Evolutionary conservation across 2,888 invertebrate species (phyloP), one percentile per base, ranked within the genome.

Genomic region (Latheticus oryzae): DNA sequence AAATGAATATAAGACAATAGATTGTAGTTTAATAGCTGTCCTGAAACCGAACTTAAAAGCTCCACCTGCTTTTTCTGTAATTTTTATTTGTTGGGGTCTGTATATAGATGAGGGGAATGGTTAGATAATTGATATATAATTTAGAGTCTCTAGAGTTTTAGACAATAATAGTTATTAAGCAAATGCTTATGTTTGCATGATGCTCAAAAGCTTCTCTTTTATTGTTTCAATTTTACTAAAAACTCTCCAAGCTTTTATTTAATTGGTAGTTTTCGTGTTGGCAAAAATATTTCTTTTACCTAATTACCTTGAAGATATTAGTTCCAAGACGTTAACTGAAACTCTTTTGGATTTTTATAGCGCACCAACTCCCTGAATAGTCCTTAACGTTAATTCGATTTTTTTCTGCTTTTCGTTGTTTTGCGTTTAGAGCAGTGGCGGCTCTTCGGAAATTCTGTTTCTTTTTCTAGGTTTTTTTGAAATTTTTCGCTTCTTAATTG

Each of bases 281-380:
- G n/a, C n/a, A n/a, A n/a, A n/a, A n/a, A n/a, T n/a, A n/a, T n/a
- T n/a, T n/a, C n/a, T n/a, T n/a, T n/a, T n/a, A n/a, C n/a, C 69
- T 74, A 74, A 74, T 74, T 74, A 73, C 72, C 65, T 17, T 62
- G 68, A 68, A 73, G 70, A 68, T 70, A 76, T 75, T 75, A 73
- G 75, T 75, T 75, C 74, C 75, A 67, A 72, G 71, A 73, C 75
- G 75, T 76, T 76, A 75, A 74, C 65, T 71, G 65, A 61, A 62
- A 61, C 43, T 54, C 33, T 42, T 35, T 60, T 60, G 60, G 42
- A 61, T 71, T 72, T 74, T 74, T 73, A 73, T 73, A 68, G 69
- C 72, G 70, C 72, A 68, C 64, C 58, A 60, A 66, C 64, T 72
- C 74, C 73, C 74, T 48, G 61, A 69, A 69, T 64, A 60, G 63